Evolutionary conservation across 1,140 invertebrate species (phyloP).

Genomic region (Gonioctena quinquepunctata): DNA sequence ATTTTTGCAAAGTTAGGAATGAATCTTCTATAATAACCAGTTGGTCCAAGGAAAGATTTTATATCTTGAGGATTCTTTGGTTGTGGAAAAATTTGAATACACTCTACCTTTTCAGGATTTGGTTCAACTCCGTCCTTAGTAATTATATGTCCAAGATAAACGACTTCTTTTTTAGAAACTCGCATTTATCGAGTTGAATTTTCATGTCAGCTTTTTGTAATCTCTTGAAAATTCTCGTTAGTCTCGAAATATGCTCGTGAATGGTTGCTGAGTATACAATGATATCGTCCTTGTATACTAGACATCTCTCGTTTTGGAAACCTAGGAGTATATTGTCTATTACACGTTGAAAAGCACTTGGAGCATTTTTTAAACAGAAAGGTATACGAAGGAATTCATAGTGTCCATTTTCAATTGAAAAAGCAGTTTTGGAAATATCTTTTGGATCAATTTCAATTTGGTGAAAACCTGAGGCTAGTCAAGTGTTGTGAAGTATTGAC

Average conservation of each 20-base stretch:
- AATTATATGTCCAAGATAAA: constrained; percentile 37
- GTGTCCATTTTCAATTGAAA: constrained; percentile 43
- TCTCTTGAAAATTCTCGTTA: neutral
- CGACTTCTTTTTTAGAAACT: constrained; percentile 19
- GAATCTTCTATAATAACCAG: neutral
- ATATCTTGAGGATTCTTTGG: constrained; percentile 35
- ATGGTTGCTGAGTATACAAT: constrained; percentile 24
- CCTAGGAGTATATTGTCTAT: neutral
- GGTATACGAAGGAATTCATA: constrained; percentile 46
- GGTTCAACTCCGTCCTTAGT: constrained; percentile 30
- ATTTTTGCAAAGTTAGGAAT: neutral
- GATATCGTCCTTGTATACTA: constrained; percentile 53
- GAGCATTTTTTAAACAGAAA: constrained; percentile 46
- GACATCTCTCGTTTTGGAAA: constrained; percentile 22
- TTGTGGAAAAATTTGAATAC: constrained; percentile 26
- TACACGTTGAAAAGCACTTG: constrained; percentile 13
- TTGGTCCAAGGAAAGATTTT: constrained; percentile 25
- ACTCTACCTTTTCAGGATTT: constrained; percentile 30
- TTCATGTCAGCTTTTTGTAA: neutral
- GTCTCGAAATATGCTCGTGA: neutral
- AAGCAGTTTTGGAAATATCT: constrained; percentile 45
- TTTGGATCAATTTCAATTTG: no score
- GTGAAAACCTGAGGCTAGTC: no score
- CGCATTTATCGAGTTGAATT: neutral
- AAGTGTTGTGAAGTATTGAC: neutral